Evolutionary conservation across 2,797 vertebrate species (phyloP).

Genomic region (Pogonophryne albipinna): DNA sequence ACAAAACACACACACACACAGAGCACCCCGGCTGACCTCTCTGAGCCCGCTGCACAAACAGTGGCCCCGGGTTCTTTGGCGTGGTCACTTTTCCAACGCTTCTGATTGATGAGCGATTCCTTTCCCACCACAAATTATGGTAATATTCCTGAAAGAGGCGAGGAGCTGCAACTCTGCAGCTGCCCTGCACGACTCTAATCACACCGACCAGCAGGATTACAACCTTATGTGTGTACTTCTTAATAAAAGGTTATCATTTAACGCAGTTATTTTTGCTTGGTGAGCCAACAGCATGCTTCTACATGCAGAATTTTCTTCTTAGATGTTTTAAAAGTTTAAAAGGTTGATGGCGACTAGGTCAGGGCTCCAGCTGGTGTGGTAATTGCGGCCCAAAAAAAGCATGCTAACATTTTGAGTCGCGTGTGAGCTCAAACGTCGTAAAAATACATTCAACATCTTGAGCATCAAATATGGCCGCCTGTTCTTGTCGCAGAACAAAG

Average conservation of each 20-base stretch:
- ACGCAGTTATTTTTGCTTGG: too few species aligned
- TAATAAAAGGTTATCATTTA: not conserved
- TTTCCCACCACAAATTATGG: conserved; percentile 76
- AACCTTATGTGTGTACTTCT: not conserved
- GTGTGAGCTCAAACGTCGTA: not conserved
- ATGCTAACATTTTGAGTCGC: not conserved
- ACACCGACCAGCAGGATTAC: not conserved
- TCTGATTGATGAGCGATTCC: conserved; percentile 75
- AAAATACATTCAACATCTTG: not conserved
- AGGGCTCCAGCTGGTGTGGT: not conserved
- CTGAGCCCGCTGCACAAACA: conserved; percentile 65
- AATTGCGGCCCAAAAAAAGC: not conserved
- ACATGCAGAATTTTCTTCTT: not conserved
- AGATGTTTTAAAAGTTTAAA: not conserved
- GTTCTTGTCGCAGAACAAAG: not conserved
- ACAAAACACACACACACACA: conserved; percentile 43
- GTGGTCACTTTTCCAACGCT: conserved; percentile 74
- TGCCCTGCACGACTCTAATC: conserved; percentile 51
- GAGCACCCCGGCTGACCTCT: conserved; percentile 59
- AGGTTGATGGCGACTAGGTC: conserved; percentile 16
- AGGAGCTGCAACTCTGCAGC: conserved; percentile 50
- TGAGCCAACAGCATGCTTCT: not conserved
- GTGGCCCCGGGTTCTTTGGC: conserved; percentile 48
- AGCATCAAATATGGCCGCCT: conserved; percentile 49
- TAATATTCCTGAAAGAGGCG: conserved; percentile 51